phyloP scores from a whole-genome alignment of 2,797 vertebrate genomes.

The Trematomus bernacchii region DNA sequence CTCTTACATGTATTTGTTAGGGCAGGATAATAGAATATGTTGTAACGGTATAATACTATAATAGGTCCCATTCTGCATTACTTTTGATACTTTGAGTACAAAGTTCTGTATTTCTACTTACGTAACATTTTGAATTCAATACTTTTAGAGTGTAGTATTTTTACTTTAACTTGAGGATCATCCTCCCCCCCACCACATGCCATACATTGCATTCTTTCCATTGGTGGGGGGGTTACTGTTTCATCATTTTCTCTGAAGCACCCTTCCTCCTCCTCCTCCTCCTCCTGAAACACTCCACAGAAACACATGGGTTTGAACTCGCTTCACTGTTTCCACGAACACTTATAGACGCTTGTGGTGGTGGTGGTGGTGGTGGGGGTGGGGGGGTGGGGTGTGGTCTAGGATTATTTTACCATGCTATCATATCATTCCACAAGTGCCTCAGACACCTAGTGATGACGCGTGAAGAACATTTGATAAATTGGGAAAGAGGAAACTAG shows the following conservation, averaged over 20 bases:
- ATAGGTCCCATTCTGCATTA: too few relatives aligned
- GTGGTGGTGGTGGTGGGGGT: constrained; percentile 5
- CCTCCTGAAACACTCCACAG: constrained; percentile 69
- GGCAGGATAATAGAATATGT: too few relatives aligned
- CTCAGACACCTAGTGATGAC: constrained; percentile 67
- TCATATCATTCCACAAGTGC: constrained; percentile 79
- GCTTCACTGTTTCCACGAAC: constrained; percentile 72
- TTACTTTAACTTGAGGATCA: too few relatives aligned
- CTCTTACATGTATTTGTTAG: too few relatives aligned
- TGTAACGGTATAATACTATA: too few relatives aligned
- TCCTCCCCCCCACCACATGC: constrained; percentile 51
- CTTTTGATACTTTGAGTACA: too few relatives aligned
- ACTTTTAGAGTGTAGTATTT: too few relatives aligned
- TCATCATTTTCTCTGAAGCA: constrained; percentile 64
- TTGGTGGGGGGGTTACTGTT: constrained; percentile 36
- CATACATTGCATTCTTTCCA: constrained; percentile 65
- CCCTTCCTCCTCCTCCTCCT: not conserved
- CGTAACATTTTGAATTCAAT: too few relatives aligned
- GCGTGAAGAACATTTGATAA: constrained; percentile 55
- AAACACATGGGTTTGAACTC: constrained; percentile 75
- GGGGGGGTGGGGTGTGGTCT: constrained; percentile 20
- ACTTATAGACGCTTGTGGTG: constrained; percentile 61
- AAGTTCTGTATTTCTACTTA: too few relatives aligned
- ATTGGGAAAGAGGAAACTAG: constrained; percentile 56
- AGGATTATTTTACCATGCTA: constrained; percentile 65